These are phyloP conservation scores for Steinernema khuongi DNA, from an alignment of 1,140 invertebrate genomes.

Conservation along the genomic window DNA sequence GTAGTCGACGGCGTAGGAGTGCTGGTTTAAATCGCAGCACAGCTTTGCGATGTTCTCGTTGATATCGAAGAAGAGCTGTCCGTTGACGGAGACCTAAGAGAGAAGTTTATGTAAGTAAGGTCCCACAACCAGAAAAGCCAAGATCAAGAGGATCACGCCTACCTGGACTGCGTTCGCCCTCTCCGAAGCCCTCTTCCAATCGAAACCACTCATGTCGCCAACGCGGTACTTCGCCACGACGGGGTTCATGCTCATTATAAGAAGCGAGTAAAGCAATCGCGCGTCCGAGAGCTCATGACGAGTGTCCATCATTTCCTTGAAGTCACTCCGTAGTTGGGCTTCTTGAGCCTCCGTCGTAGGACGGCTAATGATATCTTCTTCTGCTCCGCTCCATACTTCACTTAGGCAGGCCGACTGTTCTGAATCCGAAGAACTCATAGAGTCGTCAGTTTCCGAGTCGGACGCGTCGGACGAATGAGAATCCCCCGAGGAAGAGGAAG, in stretches of 20 bases:
- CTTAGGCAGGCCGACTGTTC: not conserved
- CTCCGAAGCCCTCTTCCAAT: too few relatives aligned
- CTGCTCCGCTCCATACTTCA: not conserved
- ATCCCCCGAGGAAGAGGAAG: not conserved
- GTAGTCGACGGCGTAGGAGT: not conserved
- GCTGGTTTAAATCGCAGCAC: not conserved
- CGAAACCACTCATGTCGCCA: too few relatives aligned
- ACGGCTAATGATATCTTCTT: not conserved
- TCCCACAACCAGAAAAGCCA: too few relatives aligned
- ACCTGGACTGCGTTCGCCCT: too few relatives aligned
- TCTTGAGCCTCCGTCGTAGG: not conserved
- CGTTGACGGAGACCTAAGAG: not conserved
- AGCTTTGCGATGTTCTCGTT: not conserved
- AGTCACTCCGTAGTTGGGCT: not conserved
- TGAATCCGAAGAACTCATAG: not conserved
- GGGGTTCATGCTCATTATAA: too few relatives aligned
- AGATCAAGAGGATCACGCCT: too few relatives aligned
- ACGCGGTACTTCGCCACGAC: too few relatives aligned
- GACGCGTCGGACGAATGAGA: not conserved
- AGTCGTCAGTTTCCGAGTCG: not conserved
- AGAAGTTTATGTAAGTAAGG: too few relatives aligned
- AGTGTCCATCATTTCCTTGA: not conserved
- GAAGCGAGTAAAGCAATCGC: too few relatives aligned
- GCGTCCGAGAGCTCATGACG: not conserved
- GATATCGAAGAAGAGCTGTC: not conserved